Conservation (phyloP, 2,113 vertebrate species). For the Phasianus colchicus region DNA sequence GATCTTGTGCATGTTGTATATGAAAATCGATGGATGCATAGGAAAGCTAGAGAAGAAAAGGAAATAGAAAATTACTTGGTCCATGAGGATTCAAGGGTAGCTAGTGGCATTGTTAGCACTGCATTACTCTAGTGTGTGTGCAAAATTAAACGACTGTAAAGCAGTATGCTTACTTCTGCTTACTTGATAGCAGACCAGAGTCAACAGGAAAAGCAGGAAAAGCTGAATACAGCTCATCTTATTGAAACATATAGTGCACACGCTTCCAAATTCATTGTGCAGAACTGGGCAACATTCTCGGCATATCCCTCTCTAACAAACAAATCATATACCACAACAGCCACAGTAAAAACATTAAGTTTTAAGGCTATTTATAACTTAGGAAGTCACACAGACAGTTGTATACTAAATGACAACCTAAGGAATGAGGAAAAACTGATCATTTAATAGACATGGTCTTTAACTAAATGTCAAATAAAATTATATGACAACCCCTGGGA, state of each 20-base stretch:
- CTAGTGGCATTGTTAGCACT: background rate
- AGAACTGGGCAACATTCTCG: background rate
- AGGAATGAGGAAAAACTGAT: background rate
- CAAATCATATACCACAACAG: background rate
- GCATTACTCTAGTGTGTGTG: background rate
- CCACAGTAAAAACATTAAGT: background rate
- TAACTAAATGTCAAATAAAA: conserved; percentile 8
- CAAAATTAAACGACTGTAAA: background rate
- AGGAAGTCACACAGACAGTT: background rate
- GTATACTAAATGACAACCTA: background rate
- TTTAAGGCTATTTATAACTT: background rate
- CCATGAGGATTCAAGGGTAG: background rate
- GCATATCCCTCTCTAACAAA: background rate
- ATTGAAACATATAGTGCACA: background rate
- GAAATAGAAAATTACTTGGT: background rate
- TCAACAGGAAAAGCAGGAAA: background rate
- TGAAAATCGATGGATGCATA: background rate
- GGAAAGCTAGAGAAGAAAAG: background rate
- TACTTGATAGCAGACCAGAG: background rate
- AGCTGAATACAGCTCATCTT: background rate
- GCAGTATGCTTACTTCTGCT: background rate
- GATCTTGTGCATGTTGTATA: background rate
- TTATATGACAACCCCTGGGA: background rate
- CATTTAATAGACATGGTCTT: background rate
- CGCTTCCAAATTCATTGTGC: background rate